These are phyloP conservation scores for Caretta caretta DNA, from an alignment of 2,113 vertebrate species.

Conservation along the genomic window DNA sequence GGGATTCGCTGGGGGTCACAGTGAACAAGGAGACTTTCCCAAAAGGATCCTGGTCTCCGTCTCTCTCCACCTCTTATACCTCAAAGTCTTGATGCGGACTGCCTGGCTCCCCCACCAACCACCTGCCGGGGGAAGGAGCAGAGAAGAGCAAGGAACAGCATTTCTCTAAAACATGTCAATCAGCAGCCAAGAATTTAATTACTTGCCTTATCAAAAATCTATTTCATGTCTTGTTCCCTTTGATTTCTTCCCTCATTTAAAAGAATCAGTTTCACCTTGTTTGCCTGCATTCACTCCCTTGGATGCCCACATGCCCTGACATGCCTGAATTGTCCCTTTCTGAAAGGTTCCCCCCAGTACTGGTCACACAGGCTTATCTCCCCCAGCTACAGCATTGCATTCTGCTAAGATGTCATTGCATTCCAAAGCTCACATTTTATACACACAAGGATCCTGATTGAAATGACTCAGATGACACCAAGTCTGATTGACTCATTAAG, in stretches of 20 bases:
- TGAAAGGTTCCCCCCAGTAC: neutral
- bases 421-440: neutral
- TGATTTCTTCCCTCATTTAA: neutral
- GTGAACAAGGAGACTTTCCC: rapidly evolving
- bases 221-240: neutral
- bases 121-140: neutral
- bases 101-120: rapidly evolving
- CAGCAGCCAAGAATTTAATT: conserved; percentile 35
- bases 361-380: neutral
- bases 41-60: neutral
- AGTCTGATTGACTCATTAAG: neutral
- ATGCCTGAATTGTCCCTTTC: conserved; percentile 19
- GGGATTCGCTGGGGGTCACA: neutral
- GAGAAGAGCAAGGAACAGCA: neutral
- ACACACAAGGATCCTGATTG: neutral
- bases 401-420: neutral
- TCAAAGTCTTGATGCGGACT: neutral
- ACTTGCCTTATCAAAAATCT: neutral
- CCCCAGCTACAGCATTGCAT: neutral
- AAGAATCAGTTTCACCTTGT: neutral
- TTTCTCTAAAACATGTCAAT: neutral
- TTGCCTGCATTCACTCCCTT: neutral
- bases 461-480: neutral
- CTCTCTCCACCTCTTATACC: neutral
- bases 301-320: neutral